Evolutionary conservation across 2,888 invertebrate genomes (phyloP).

Genomic region (Phorcus lineatus): DNA sequence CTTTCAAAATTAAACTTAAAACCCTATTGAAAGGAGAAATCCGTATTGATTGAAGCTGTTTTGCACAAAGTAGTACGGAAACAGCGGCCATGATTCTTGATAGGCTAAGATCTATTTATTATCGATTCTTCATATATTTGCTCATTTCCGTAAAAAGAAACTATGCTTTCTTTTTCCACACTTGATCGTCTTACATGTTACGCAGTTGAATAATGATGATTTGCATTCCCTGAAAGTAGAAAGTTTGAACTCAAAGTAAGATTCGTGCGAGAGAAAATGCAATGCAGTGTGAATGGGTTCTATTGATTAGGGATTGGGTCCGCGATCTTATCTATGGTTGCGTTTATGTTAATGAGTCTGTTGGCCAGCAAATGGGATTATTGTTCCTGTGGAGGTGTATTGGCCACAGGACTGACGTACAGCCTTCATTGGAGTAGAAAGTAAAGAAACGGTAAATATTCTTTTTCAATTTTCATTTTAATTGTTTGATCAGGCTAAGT

Average conservation of each 20-base stretch:
- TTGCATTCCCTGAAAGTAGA: background rate
- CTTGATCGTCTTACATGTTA: background rate
- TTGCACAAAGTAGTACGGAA: no score
- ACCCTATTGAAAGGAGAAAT: no score
- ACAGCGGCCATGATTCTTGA: no score
- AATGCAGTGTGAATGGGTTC: background rate
- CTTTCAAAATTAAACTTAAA: background rate
- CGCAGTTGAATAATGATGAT: background rate
- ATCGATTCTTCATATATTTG: background rate
- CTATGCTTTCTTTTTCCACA: background rate
- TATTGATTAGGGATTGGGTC: constrained; percentile 8
- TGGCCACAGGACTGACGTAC: background rate
- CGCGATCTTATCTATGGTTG: constrained; percentile 19
- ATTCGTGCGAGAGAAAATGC: background rate
- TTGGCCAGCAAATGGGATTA: constrained; percentile 21
- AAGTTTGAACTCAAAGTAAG: background rate
- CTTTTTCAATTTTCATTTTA: constrained; percentile 11
- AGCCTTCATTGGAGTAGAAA: background rate
- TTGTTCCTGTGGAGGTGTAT: constrained; percentile 2
- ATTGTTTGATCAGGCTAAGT: background rate
- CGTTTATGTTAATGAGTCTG: constrained; percentile 19
- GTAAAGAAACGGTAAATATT: constrained; percentile 10
- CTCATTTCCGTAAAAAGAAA: constrained; percentile 1
- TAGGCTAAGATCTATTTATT: no score
- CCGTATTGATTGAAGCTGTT: no score